Conservation (phyloP, 1,140 invertebrate species). For the Cataglyphis hispanica region DNA sequence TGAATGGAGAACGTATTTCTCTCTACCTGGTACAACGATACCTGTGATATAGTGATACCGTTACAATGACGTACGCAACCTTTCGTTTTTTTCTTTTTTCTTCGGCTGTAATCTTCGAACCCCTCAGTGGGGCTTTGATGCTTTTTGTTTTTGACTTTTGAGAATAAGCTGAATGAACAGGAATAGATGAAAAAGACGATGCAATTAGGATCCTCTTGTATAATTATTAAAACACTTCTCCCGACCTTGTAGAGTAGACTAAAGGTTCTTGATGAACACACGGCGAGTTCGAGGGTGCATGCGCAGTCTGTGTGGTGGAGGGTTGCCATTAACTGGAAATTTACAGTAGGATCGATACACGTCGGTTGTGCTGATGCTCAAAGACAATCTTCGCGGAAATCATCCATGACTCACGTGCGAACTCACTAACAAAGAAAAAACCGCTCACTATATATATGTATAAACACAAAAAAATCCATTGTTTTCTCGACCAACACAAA, state of each 20-base stretch:
- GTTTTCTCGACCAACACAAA: conserved; percentile 2
- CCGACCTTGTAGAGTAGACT: conserved; percentile 38
- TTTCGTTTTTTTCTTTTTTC: neutral
- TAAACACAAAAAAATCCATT: neutral
- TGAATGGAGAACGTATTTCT: neutral
- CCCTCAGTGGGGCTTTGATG: conserved; percentile 31
- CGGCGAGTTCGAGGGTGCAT: conserved; percentile 68
- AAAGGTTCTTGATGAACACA: conserved; percentile 67
- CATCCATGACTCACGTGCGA: conserved; percentile 64
- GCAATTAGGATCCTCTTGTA: conserved; percentile 25
- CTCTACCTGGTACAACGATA: neutral
- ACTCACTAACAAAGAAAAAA: conserved; percentile 32
- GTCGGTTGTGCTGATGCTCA: conserved; percentile 58
- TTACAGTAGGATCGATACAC: conserved; percentile 81
- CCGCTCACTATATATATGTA: neutral
- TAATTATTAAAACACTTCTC: conserved; percentile 56
- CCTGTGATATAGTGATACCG: neutral
- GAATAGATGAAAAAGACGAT: neutral
- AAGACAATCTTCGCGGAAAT: conserved; percentile 65
- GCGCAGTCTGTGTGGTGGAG: conserved; percentile 70
- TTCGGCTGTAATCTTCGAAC: conserved; percentile 7
- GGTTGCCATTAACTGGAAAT: conserved; percentile 79
- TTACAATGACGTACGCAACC: neutral
- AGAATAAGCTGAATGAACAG: conserved; percentile 44
- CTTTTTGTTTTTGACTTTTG: conserved; percentile 26